A percentile compares a stretch with the other conserved stretches of the same genome.
phyloP scores from a whole-genome alignment of 2,113 vertebrate genomes.

The Nothobranchius kuhntae region DNA sequence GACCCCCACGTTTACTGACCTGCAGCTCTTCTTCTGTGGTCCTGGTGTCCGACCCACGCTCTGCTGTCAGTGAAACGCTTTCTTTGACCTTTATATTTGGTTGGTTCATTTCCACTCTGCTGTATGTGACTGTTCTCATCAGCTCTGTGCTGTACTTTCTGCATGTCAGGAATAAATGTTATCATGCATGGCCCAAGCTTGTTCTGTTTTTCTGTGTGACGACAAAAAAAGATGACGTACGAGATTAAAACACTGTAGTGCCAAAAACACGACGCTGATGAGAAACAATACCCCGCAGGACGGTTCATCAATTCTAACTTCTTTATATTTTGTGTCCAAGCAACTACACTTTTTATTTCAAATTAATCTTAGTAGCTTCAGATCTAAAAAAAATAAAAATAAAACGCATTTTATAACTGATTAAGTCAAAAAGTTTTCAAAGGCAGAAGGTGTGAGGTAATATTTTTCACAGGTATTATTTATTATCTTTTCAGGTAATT shows the following conservation, averaged over 20 bases:
- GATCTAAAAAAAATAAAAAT: too few relatives aligned
- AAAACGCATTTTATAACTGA: too few relatives aligned
- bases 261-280: too few relatives aligned
- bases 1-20: slow-evolving; percentile 37
- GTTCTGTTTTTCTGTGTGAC: slow-evolving; percentile 20
- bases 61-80: slow-evolving; percentile 51
- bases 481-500: too few relatives aligned
- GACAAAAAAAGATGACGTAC: background rate
- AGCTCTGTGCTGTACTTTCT: slow-evolving; percentile 83
- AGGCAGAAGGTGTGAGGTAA: too few relatives aligned
- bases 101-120: slow-evolving; percentile 51
- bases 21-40: background rate
- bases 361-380: too few relatives aligned
- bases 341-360: too few relatives aligned
- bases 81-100: slow-evolving; percentile 19
- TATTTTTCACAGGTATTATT: too few relatives aligned
- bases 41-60: slow-evolving; percentile 8
- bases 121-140: slow-evolving; percentile 69
- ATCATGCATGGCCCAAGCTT: slow-evolving; percentile 79
- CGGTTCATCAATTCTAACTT: too few relatives aligned
- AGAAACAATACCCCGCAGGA: too few relatives aligned
- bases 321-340: too few relatives aligned
- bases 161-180: slow-evolving; percentile 96
- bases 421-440: too few relatives aligned
- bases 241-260: background rate